Evolutionary conservation across 2,888 invertebrate genomes (phyloP), one percentile per base, ranked within the genome.

Genomic region (Eupithecia vulgata): DNA sequence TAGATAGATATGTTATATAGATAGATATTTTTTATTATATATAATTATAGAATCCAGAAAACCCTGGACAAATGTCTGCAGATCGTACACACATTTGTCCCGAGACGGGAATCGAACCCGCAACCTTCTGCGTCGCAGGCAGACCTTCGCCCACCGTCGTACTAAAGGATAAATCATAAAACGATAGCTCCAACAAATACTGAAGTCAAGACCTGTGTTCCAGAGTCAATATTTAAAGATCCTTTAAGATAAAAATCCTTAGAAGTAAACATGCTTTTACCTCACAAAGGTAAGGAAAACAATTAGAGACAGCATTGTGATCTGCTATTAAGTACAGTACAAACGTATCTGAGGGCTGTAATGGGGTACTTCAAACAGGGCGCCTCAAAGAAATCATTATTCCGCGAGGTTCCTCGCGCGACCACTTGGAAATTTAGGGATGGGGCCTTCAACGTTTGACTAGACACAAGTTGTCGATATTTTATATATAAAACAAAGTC

Each of bases 371-470:
- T 91, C 92, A 93, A 92, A 93, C 92, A 90, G 88, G 85, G 86
- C 86, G 88, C 87, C 90, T 93, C 93, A 93, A 94, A 94, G 93
- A 93, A 94, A 94, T 93, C 93, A 93, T 94, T 94, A 94, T 94
- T 94, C 92, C 90, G 88, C 90, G 90, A 90, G 91, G 88, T 92
- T 90, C 91, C 89, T 90, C 87, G 88, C 89, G 91, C 93, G 92
- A 93, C 92, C 94, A 93, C 93, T 93, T 90, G 92, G 91, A 90
- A 92, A 90, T 73, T 25, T 85, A 89, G 87, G 71, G 90, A 45
- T 69, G 72, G 68, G 72, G 12, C 5, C 13, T n/a, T 3, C n/a
- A 48, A 48, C 48, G 2, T 48, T 4, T 7, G 52, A 21, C 52
- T 52, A 17, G 10, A 57, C 21, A 13, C 25, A 25, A 13, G 10